A percentile compares a stretch with the other conserved stretches of the same genome.
Conservation (phyloP, 2,797 vertebrate genomes). For the Fratercula arctica region DNA sequence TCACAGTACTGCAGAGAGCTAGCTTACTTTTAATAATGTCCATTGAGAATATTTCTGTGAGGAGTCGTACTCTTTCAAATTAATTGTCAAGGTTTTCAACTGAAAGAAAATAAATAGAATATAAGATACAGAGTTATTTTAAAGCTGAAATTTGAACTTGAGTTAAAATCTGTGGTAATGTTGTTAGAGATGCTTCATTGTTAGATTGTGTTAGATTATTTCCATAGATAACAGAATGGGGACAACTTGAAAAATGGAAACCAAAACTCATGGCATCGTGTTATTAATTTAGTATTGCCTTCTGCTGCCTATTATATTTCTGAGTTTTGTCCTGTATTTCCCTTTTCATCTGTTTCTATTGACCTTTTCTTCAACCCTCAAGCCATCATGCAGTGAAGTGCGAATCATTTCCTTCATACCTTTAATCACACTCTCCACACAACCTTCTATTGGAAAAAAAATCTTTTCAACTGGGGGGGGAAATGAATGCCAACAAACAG, state of each 20-base stretch:
- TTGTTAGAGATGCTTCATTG: neutral
- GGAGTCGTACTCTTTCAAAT: neutral
- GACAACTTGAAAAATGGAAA: neutral
- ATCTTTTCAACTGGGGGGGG: neutral
- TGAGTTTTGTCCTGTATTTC: neutral
- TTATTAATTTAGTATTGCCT: neutral
- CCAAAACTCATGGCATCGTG: neutral
- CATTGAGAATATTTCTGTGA: neutral
- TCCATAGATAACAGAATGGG: neutral
- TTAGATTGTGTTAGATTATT: neutral
- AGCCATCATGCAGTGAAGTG: neutral
- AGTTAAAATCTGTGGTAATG: neutral
- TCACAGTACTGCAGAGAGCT: neutral
- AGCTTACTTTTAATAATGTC: neutral
- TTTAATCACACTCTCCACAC: neutral
- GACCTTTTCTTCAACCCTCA: neutral
- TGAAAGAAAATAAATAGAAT: neutral
- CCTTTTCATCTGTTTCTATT: neutral
- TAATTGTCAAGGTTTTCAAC: neutral
- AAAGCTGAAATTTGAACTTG: neutral
- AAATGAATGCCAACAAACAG: neutral
- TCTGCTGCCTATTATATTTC: neutral
- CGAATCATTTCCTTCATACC: neutral
- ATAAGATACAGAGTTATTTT: neutral
- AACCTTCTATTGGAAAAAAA: neutral